These are phyloP conservation scores for Eilema griseolum DNA, from an alignment of 2,888 invertebrate species.

Conservation along the genomic window DNA sequence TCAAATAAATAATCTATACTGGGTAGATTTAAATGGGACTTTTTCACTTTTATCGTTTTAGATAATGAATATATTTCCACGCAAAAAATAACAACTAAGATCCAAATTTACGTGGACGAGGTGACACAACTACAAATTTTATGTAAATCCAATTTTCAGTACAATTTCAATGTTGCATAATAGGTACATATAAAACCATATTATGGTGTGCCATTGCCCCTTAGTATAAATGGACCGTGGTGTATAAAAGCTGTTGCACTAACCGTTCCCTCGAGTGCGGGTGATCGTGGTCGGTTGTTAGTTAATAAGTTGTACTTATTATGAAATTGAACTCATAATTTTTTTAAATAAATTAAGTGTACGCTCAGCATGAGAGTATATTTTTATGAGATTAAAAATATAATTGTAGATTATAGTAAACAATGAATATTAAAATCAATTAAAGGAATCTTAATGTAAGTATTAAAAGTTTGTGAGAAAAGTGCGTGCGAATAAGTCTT, in stretches of 20 bases:
- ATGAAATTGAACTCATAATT: neutral
- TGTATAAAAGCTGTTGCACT: neutral
- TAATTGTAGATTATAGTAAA: neutral
- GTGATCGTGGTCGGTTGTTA: neutral
- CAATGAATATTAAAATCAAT: neutral
- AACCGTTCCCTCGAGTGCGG: neutral
- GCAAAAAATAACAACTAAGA: no score
- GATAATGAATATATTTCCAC: no score
- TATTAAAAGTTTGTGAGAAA: neutral
- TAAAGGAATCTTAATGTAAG: neutral
- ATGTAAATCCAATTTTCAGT: neutral
- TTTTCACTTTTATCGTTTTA: no score
- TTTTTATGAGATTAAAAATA: neutral
- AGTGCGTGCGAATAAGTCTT: neutral
- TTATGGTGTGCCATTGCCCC: neutral
- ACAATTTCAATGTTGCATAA: neutral
- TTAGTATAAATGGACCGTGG: neutral
- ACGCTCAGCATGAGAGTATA: neutral
- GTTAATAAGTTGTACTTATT: neutral
- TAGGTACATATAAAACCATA: neutral
- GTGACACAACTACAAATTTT: no score
- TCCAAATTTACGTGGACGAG: no score
- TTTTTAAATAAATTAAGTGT: neutral
- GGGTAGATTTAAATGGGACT: no score
- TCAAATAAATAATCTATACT: no score